Conservation (phyloP, 2,888 invertebrate species). For the Tenthredo scrophulariae region DNA sequence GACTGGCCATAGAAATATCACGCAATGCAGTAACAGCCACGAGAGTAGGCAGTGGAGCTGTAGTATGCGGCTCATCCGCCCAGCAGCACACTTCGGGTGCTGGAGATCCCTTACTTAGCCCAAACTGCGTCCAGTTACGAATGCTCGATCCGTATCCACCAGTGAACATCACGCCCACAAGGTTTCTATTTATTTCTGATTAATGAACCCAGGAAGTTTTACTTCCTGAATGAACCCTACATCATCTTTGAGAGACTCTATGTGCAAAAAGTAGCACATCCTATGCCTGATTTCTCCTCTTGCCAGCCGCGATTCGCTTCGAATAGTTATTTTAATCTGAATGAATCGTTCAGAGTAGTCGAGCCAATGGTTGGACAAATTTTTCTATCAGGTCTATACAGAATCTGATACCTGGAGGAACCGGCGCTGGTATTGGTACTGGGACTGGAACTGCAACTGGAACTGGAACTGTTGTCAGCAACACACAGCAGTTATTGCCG, state of each 20-base stretch:
- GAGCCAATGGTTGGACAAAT: neutral
- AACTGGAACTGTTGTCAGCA: slow-evolving; percentile 55
- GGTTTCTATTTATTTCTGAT: slow-evolving; percentile 60
- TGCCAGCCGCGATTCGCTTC: neutral
- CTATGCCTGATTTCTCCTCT: neutral
- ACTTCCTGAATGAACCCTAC: neutral
- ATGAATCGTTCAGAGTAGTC: neutral
- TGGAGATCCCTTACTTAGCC: slow-evolving; percentile 63
- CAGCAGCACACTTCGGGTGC: slow-evolving; percentile 62
- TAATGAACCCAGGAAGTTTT: neutral
- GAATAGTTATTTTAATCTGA: neutral
- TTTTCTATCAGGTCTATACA: slow-evolving; percentile 61
- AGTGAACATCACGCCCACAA: slow-evolving; percentile 62
- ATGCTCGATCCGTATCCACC: slow-evolving; percentile 64
- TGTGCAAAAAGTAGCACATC: neutral
- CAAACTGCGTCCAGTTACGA: slow-evolving; percentile 61
- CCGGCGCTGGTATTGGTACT: neutral
- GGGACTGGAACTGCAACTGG: slow-evolving; percentile 56
- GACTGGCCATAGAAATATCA: slow-evolving; percentile 85
- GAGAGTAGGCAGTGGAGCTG: slow-evolving; percentile 63
- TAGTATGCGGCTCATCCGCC: slow-evolving; percentile 61
- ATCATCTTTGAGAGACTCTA: neutral
- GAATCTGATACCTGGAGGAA: slow-evolving; percentile 60
- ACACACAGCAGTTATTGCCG: slow-evolving; percentile 64
- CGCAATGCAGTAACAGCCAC: slow-evolving; percentile 83